Conservation (phyloP, 2,888 invertebrate species). For the Plebejus melissa region DNA sequence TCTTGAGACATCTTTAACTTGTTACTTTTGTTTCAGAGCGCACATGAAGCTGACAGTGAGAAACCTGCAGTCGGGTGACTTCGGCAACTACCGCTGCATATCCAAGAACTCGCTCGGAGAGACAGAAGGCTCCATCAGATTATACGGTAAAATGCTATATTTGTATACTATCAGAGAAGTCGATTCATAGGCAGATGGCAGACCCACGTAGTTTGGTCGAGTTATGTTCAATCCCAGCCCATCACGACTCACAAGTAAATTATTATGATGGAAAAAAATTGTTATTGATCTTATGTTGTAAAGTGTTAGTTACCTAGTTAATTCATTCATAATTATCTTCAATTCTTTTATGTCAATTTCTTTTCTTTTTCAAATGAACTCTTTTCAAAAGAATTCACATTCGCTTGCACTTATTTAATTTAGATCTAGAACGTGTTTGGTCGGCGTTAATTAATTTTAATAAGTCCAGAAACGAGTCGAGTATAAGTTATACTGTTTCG, state of each 20-base stretch:
- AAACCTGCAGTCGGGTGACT: conserved; percentile 90
- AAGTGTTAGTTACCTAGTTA: no score
- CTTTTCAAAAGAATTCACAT: conserved; percentile 7
- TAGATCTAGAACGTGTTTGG: conserved; percentile 3
- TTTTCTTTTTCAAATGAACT: not conserved
- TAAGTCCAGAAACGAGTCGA: conserved; percentile 1
- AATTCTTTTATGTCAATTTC: not conserved
- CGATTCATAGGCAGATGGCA: no score
- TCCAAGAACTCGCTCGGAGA: conserved; percentile 96
- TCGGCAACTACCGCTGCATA: conserved; percentile 94
- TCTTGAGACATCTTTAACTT: not conserved
- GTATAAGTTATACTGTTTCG: not conserved
- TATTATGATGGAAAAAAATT: no score
- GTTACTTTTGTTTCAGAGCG: conserved; percentile 72
- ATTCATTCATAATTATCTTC: no score
- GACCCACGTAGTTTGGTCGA: no score
- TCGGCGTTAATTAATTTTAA: conserved; percentile 22
- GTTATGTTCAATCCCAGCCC: no score
- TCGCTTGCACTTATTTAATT: conserved; percentile 9
- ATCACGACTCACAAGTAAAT: no score
- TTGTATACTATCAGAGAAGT: no score
- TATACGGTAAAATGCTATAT: conserved; percentile 83
- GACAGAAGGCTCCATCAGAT: conserved; percentile 94
- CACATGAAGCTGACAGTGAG: conserved; percentile 94
- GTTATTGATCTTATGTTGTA: no score